Percentiles rank a stretch among this genome's conserved stretches.
Conservation (phyloP, 2,113 vertebrate genomes). For the Paralichthys olivaceus region DNA sequence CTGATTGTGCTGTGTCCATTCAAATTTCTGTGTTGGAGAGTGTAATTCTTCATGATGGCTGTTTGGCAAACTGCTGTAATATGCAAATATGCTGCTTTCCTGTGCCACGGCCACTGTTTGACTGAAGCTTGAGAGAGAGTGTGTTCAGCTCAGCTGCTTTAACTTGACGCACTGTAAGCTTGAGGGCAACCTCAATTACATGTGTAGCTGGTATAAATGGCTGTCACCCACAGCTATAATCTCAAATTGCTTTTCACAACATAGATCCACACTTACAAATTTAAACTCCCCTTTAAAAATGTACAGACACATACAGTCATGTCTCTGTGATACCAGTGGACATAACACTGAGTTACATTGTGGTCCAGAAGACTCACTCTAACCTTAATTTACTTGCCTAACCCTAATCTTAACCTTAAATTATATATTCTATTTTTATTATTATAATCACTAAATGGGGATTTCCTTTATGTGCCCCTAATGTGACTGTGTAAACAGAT, state of each 20-base stretch:
- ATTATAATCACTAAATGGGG: too few species aligned
- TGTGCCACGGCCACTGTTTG: neutral
- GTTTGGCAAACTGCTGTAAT: neutral
- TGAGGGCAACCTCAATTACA: slow-evolving; percentile 79
- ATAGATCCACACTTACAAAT: slow-evolving; percentile 12
- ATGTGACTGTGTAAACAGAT: too few species aligned
- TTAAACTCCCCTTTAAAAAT: slow-evolving; percentile 12
- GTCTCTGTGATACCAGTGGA: too few species aligned
- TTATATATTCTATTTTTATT: too few species aligned
- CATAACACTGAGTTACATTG: neutral
- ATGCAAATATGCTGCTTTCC: slow-evolving; percentile 5
- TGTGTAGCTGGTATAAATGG: slow-evolving; percentile 78
- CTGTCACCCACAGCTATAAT: slow-evolving; percentile 75
- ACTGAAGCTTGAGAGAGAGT: slow-evolving; percentile 1
- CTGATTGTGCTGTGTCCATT: neutral
- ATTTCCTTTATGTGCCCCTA: too few species aligned
- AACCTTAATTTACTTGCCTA: too few species aligned
- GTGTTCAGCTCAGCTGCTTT: slow-evolving; percentile 22
- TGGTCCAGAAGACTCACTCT: too few species aligned
- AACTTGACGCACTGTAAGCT: slow-evolving; percentile 16
- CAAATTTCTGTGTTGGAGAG: neutral
- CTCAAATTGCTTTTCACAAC: slow-evolving; percentile 83
- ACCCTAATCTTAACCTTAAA: too few species aligned
- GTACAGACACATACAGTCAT: neutral
- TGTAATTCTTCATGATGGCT: neutral